Base-by-base conservation (phyloP, 2,113 vertebrate species). In the Macroglossus sobrinus region DNA sequence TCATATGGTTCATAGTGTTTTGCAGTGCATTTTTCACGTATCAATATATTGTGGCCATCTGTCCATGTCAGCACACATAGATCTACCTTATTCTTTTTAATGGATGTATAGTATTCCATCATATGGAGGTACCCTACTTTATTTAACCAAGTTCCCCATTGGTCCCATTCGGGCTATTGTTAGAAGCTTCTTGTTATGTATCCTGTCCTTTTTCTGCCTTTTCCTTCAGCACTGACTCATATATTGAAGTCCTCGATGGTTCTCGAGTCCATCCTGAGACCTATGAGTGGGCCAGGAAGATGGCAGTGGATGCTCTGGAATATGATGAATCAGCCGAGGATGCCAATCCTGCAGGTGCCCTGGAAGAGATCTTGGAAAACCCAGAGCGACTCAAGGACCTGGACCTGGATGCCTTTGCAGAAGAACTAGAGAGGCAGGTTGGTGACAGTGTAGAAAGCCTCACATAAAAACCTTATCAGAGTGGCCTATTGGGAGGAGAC, bases 371-470 rank as follows among this genome's bases (percentile, higher is more conserved):
- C 96, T 97, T 99, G 74, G 99, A 99, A 98, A 99, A 99, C 94
- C 99, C 99, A 0, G 99, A 99, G 85, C 99, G 99, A 40, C 99
- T 99, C 63, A 99, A 99, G 94, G 99, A 99, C 97, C 98, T 99
- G 93, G 99, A 99, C 80, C 98, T 99, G 0, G 99, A 99, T 94
- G 99, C 99, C 59, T 99, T 99, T 97, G 99, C 99, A 53, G 99
- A 99, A 95, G 99, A 99, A 96, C 98, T 99, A 81, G 99, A 99
- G 97, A 99, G 99, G 99, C 99, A 99, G 99, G 99, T 99, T 13
- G 38, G 98, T 88, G n/a, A 50, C 47, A 50, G 11, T 24, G 21
- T 86, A 15, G 75, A 84, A 53, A 16, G 4, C 69, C 50, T 79
- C 18, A 7, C 43, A 75, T 30, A 28, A 84, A 81, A 50, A n/a